Conservation (phyloP, 2,797 vertebrate species). For the Phataginus tetradactyla region DNA sequence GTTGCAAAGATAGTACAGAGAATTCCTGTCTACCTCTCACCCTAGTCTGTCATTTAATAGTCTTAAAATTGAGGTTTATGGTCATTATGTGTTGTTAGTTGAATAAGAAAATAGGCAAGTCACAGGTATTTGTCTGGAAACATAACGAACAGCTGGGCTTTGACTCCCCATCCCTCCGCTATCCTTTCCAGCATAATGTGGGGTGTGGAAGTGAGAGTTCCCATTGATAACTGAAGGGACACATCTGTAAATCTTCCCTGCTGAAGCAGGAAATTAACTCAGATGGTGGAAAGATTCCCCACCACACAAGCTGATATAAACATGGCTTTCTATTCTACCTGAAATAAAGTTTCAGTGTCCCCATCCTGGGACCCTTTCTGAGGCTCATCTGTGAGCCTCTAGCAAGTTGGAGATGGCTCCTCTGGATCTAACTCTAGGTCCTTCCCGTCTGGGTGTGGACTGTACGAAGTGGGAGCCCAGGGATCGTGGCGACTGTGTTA, state of each 20-base stretch:
- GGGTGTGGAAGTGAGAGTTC: background rate
- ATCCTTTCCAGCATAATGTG: too few species aligned
- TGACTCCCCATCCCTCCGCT: background rate
- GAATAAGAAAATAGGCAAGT: constrained; percentile 8
- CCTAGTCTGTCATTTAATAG: background rate
- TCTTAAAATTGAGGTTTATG: background rate
- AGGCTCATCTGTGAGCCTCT: background rate
- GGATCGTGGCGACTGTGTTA: background rate
- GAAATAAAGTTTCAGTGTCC: background rate
- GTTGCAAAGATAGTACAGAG: background rate
- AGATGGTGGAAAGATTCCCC: background rate
- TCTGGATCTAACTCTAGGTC: background rate
- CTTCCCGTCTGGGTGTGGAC: background rate
- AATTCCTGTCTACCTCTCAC: background rate
- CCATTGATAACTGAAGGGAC: background rate
- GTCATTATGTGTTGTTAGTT: background rate
- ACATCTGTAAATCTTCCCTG: background rate
- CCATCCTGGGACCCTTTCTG: background rate
- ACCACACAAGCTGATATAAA: background rate
- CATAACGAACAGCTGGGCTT: too few species aligned
- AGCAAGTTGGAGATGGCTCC: background rate
- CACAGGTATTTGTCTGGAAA: background rate
- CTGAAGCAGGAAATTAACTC: constrained; percentile 60
- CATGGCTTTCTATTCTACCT: background rate
- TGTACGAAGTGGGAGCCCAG: background rate